phyloP scores from a whole-genome alignment of 2,113 vertebrate genomes.

The Burhinus oedicnemus region DNA sequence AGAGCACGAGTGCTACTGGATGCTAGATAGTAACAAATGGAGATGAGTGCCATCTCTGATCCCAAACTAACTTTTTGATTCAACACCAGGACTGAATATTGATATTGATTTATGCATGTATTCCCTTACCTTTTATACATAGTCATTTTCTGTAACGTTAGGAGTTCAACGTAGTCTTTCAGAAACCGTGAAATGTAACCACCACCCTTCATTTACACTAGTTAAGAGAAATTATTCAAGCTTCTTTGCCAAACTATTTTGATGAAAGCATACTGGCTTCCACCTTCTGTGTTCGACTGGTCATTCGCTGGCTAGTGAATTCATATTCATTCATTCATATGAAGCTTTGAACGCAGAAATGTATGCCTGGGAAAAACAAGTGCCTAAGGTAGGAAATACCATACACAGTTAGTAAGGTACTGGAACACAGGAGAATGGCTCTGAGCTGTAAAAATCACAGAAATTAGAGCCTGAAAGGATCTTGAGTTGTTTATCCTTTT shows the following conservation, averaged over 20 bases:
- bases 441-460: not conserved
- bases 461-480: not conserved
- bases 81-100: not conserved
- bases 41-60: not conserved
- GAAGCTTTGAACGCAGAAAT: not conserved
- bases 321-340: not conserved
- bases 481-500: conserved; percentile 8
- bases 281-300: not conserved
- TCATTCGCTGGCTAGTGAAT: not conserved
- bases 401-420: not conserved
- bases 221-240: not conserved
- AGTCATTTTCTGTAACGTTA: not conserved
- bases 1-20: not conserved
- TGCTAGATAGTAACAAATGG: not conserved
- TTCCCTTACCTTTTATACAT: not conserved
- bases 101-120: not conserved
- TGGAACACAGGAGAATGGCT: not conserved
- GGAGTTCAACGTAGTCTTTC: not conserved
- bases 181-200: not conserved
- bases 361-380: not conserved
- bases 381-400: not conserved
- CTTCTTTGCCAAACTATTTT: not conserved
- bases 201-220: not conserved
- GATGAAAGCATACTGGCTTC: not conserved
- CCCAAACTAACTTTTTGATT: not conserved